These are phyloP conservation scores for Sebastiscus albofasciatus DNA, from an alignment of 2,797 vertebrate species.

Conservation along the genomic window DNA sequence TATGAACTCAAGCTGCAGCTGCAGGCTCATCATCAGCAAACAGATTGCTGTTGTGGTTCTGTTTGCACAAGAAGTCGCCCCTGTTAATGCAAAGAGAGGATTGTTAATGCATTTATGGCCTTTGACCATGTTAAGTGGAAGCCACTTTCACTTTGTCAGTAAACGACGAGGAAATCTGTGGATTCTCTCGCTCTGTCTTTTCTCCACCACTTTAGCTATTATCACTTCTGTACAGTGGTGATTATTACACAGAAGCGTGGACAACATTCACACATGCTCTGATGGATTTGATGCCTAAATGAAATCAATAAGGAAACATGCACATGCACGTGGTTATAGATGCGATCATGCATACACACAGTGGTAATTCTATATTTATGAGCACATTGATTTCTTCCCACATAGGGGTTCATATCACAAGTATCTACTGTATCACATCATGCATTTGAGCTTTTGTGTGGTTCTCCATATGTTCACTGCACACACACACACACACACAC, in stretches of 20 bases:
- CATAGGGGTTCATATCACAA: conserved; percentile 32
- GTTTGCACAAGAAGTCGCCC: conserved; percentile 55
- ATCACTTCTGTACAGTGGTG: conserved; percentile 27
- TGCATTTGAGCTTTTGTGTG: conserved; percentile 42
- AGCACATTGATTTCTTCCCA: conserved; percentile 45
- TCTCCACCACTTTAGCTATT: conserved; percentile 27
- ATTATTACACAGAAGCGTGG: conserved; percentile 32
- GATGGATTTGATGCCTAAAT: conserved; percentile 8
- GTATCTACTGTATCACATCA: conserved; percentile 48
- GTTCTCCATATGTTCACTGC: conserved; percentile 15
- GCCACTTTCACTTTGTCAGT: conserved; percentile 62
- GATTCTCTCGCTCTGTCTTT: conserved; percentile 50
- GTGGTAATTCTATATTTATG: conserved; percentile 31
- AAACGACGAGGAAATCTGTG: conserved; percentile 54
- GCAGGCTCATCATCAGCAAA: conserved; percentile 39
- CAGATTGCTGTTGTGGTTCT: conserved; percentile 73
- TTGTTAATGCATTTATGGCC: conserved; percentile 79
- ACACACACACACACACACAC: not conserved
- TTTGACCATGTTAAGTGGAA: conserved; percentile 68
- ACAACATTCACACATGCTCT: conserved; percentile 5
- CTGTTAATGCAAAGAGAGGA: conserved; percentile 73
- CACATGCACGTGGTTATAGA: not conserved
- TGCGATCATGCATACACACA: not conserved
- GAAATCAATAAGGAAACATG: not conserved
- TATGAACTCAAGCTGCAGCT: conserved; percentile 21